Evolutionary conservation across 2,797 vertebrate genomes (phyloP), one percentile per base, ranked within the genome.

Genomic region (Sebastes taczanowskii): DNA sequence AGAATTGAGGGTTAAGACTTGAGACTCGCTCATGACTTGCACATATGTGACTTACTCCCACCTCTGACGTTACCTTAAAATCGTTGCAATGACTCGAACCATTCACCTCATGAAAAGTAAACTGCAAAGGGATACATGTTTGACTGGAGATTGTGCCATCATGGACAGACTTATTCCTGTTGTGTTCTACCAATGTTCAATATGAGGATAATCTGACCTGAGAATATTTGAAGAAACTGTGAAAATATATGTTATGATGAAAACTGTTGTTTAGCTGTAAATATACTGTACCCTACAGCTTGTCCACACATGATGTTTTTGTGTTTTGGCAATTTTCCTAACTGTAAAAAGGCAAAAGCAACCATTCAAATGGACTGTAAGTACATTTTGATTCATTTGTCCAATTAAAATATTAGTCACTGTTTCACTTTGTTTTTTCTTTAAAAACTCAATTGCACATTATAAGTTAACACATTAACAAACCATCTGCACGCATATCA

Each of bases 351-450:
- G 4, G 34, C 25, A 63, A 73, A 72, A 29, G 22, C 18, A 74
- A 16, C 27, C 6, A 27, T 32, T 49, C 3, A 64, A 66, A 68
- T 35, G 6, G 2, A 80, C 49, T 88, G 32, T 76, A 46, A 59
- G 42, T 71, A 34, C 8, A 55, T 62, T 56, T 73, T 70, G n/a
- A 60, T 53, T 61, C 0, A 32, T 81, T 23, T 71, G 61, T 82
- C 27, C 14, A 6, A 86, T 78, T 90, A 85, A 90, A 90, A n/a
- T 62, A 58, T 76, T 1, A 71, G 34, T 82, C 10, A 22, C 38
- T 55, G 14, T 60, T 62, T 5, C 13, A 55, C 5, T 52, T 63
- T 11, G 4, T 75, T n/a, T 10, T 71, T 52, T 10, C 22, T 60
- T 53, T 65, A 35, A 42, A 6, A 53, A 32, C 3, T 25, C 56